These are phyloP conservation scores for Odontocerum albicorne DNA, from an alignment of 2,888 invertebrate genomes.

Conservation along the genomic window DNA sequence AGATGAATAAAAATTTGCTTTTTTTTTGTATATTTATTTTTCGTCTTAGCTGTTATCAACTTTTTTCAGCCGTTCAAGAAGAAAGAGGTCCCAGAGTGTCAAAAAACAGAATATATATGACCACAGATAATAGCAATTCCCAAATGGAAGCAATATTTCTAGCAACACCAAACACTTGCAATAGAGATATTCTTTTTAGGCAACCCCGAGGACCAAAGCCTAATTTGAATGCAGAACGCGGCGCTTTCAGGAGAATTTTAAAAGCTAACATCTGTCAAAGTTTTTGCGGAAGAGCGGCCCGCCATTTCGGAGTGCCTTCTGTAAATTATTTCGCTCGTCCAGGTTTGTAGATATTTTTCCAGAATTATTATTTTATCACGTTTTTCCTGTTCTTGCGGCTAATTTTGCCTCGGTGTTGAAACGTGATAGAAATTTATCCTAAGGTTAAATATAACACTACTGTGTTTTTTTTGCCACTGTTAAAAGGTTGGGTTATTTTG, in stretches of 20 bases:
- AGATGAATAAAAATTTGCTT: no score
- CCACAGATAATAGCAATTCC: background rate
- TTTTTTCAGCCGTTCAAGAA: slow-evolving; percentile 73
- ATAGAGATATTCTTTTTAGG: slow-evolving; percentile 11
- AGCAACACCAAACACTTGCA: background rate
- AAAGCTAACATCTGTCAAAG: slow-evolving; percentile 17
- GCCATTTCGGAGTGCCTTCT: slow-evolving; percentile 6
- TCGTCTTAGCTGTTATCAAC: no score
- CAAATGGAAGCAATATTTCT: background rate
- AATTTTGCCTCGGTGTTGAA: no score
- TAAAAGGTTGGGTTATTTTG: no score
- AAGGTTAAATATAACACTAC: no score
- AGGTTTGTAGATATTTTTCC: slow-evolving; percentile 13
- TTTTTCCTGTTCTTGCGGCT: no score
- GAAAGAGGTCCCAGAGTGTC: slow-evolving; percentile 69
- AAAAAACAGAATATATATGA: slow-evolving; percentile 14
- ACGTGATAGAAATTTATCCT: no score
- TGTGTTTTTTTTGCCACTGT: no score
- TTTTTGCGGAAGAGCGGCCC: background rate
- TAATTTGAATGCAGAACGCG: slow-evolving; percentile 12
- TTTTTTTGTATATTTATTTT: no score
- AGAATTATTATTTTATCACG: no score
- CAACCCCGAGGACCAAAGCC: slow-evolving; percentile 28
- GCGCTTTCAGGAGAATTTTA: slow-evolving; percentile 33
- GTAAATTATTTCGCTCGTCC: slow-evolving; percentile 6